phyloP scores from a whole-genome alignment of 2,888 invertebrate genomes.

The Tridacna crocea region DNA sequence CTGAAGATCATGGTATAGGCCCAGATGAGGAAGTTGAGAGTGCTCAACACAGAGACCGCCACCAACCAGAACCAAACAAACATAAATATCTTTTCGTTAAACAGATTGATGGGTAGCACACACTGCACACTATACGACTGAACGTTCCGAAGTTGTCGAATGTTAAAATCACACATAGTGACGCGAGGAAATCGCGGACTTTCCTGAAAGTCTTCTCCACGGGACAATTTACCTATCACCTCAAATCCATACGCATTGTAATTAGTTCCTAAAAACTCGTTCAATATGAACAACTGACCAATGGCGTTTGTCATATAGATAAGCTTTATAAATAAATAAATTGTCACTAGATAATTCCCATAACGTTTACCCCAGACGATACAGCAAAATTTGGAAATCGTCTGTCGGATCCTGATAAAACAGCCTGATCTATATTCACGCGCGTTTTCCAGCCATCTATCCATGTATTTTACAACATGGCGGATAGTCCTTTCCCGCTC shows the following conservation, averaged over 20 bases:
- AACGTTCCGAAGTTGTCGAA: conserved; percentile 84
- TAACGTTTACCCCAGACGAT: conserved; percentile 83
- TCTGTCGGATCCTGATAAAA: conserved; percentile 82
- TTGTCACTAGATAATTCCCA: conserved; percentile 85
- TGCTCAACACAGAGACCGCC: conserved; percentile 84
- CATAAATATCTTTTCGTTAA: conserved; percentile 84
- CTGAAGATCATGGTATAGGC: conserved; percentile 81
- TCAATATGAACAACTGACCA: conserved; percentile 85
- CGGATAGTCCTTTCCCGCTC: conserved; percentile 83
- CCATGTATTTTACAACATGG: conserved; percentile 85
- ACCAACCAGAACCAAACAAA: conserved; percentile 86
- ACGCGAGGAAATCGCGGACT: conserved; percentile 83
- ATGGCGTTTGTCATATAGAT: conserved; percentile 85
- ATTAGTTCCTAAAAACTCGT: conserved; percentile 85
- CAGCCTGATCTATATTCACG: conserved; percentile 83
- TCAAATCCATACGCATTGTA: conserved; percentile 85
- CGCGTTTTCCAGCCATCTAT: conserved; percentile 84
- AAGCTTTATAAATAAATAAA: conserved; percentile 85
- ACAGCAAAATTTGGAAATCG: conserved; percentile 83
- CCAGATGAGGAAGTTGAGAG: conserved; percentile 84
- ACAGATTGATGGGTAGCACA: conserved; percentile 82
- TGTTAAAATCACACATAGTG: conserved; percentile 84
- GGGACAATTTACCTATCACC: conserved; percentile 84
- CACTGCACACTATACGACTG: conserved; percentile 85
- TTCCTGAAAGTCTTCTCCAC: conserved; percentile 82